A percentile compares a stretch with the other conserved stretches of the same genome.
These are phyloP conservation scores for Pantherophis guttatus DNA, from an alignment of 2,113 vertebrate genomes.

Conservation along the genomic window DNA sequence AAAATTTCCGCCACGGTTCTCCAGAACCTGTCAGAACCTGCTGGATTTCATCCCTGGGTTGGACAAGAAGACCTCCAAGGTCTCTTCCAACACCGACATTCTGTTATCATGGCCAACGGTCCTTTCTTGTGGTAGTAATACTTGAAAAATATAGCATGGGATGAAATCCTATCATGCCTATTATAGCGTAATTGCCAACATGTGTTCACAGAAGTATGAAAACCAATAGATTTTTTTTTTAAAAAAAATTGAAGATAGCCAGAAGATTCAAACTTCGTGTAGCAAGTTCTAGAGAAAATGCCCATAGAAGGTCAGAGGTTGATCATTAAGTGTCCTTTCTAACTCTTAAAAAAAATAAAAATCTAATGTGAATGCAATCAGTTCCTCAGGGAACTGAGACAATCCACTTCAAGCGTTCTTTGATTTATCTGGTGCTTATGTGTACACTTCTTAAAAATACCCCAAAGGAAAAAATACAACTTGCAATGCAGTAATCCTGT, in stretches of 20 bases:
- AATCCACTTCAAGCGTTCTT: background rate
- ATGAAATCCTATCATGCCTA: background rate
- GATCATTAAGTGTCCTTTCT: slow-evolving; percentile 11
- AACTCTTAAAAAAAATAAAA: background rate
- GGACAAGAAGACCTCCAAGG: too few relatives aligned
- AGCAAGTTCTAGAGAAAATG: background rate
- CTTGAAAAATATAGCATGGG: too few relatives aligned
- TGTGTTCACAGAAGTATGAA: background rate
- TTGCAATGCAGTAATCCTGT: background rate
- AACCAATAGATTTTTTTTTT: background rate
- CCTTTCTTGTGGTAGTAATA: background rate
- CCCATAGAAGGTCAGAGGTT: background rate
- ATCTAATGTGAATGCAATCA: slow-evolving; percentile 10
- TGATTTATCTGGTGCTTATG: background rate
- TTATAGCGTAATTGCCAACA: background rate
- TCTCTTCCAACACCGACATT: too few relatives aligned
- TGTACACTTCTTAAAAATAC: slow-evolving; percentile 4
- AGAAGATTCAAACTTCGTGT: background rate
- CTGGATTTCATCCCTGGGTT: too few relatives aligned
- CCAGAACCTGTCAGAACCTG: too few relatives aligned
- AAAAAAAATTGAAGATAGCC: background rate
- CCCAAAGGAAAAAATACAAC: background rate
- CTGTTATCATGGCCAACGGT: background rate
- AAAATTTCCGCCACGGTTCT: too few relatives aligned
- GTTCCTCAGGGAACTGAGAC: slow-evolving; percentile 1